phyloP scores from a whole-genome alignment of 2,888 invertebrate species.

The Auanema sp. region DNA sequence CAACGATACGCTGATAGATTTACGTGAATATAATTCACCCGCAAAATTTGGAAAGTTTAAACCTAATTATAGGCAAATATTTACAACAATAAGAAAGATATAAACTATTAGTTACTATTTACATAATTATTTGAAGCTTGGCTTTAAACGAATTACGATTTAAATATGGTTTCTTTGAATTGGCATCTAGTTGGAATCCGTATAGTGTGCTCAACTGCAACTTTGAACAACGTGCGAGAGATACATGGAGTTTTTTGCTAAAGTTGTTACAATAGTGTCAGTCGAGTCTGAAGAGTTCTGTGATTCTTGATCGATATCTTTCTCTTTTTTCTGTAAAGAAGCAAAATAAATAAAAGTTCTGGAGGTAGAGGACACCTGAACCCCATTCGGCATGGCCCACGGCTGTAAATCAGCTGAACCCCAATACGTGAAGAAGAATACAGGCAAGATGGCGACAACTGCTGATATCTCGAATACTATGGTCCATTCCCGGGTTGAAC shows the following conservation, averaged over 20 bases:
- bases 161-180: no score
- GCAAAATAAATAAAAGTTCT: background rate
- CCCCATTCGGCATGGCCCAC: slow-evolving; percentile 27
- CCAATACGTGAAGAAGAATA: slow-evolving; percentile 60
- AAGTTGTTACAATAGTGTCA: slow-evolving; percentile 29
- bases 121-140: no score
- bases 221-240: slow-evolving; percentile 20
- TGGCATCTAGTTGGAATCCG: no score
- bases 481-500: slow-evolving; percentile 51
- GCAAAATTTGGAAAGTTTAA: no score
- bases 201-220: no score
- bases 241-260: slow-evolving; percentile 42
- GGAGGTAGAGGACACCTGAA: background rate
- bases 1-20: no score
- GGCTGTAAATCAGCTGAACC: slow-evolving; percentile 28
- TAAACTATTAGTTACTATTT: no score
- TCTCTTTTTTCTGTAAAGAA: slow-evolving; percentile 14
- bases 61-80: no score
- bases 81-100: no score
- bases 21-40: no score
- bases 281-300: slow-evolving; percentile 31
- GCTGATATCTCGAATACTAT: slow-evolving; percentile 61
- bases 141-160: no score
- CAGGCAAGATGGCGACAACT: slow-evolving; percentile 57
- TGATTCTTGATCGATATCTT: slow-evolving; percentile 37